phyloP scores from a whole-genome alignment of 2,797 vertebrate species.

The Margarornis squamiger region DNA sequence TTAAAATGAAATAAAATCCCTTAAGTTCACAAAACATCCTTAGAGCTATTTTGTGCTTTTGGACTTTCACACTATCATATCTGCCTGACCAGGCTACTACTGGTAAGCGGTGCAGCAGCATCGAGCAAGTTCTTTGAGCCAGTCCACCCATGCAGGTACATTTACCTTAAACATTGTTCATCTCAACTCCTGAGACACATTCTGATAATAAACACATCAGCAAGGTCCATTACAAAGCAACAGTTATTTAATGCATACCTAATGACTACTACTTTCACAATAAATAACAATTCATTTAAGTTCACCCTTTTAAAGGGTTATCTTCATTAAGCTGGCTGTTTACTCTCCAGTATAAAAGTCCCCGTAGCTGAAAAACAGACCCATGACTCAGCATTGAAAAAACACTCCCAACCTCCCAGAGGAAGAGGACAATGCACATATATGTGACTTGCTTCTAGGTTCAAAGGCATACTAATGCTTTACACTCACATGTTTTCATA shows the following conservation, averaged over 20 bases:
- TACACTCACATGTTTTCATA: not conserved
- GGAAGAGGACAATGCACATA: not conserved
- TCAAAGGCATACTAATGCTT: not conserved
- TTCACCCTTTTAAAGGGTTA: conserved; percentile 3
- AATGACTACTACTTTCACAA: not conserved
- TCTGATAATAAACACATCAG: conserved; percentile 22
- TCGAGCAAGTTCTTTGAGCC: not conserved
- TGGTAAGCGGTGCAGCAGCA: not conserved
- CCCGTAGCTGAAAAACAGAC: not conserved
- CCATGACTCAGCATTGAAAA: not conserved
- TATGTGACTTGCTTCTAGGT: not conserved
- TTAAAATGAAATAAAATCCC: not conserved
- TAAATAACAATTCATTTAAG: not conserved
- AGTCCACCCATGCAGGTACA: not conserved
- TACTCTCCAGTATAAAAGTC: conserved; percentile 1
- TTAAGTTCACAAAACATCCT: not conserved
- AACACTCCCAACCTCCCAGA: not conserved
- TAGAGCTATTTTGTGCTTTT: not conserved
- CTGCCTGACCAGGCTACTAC: not conserved
- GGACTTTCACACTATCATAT: not conserved
- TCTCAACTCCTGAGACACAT: not conserved
- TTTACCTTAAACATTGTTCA: conserved; percentile 28
- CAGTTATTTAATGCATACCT: conserved; percentile 38
- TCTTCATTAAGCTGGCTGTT: not conserved
- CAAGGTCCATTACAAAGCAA: conserved; percentile 10